These are phyloP conservation scores for Oryctes rhinoceros DNA, from an alignment of 1,140 invertebrate genomes.

Conservation along the genomic window DNA sequence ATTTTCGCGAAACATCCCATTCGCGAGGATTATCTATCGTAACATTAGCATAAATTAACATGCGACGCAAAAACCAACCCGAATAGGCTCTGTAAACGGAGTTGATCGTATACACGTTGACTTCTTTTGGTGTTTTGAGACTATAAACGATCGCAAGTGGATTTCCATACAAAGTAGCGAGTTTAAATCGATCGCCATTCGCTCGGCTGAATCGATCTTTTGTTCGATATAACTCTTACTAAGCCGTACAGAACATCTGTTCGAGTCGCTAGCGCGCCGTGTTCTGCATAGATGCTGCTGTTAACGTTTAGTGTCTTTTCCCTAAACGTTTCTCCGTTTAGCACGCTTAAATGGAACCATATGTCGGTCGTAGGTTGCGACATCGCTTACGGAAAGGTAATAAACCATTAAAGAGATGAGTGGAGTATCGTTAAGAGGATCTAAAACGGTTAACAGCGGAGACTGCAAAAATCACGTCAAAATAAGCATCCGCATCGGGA, in stretches of 20 bases:
- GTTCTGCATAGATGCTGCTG: background rate
- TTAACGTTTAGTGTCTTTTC: background rate
- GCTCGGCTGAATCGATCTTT: constrained; percentile 14
- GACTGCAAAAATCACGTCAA: background rate
- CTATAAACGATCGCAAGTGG: background rate
- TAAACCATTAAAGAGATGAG: background rate
- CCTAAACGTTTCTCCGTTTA: background rate
- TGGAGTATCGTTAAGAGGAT: background rate
- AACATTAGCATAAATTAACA: constrained; percentile 5
- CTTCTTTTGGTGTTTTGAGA: constrained; percentile 10
- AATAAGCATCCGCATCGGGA: background rate
- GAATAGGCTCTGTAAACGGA: constrained; percentile 21
- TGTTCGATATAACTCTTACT: background rate
- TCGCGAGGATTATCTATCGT: background rate
- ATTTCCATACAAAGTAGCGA: constrained; percentile 25
- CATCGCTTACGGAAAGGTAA: background rate
- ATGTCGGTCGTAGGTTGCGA: background rate
- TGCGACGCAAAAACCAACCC: background rate
- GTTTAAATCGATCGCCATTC: constrained; percentile 2
- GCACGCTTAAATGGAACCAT: constrained; percentile 19
- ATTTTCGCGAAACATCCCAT: background rate
- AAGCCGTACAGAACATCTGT: background rate
- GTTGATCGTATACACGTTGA: background rate
- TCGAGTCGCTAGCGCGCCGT: background rate
- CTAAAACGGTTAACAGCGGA: background rate